Conservation (phyloP, 1,140 invertebrate species). For the Hormaphis cornu region DNA sequence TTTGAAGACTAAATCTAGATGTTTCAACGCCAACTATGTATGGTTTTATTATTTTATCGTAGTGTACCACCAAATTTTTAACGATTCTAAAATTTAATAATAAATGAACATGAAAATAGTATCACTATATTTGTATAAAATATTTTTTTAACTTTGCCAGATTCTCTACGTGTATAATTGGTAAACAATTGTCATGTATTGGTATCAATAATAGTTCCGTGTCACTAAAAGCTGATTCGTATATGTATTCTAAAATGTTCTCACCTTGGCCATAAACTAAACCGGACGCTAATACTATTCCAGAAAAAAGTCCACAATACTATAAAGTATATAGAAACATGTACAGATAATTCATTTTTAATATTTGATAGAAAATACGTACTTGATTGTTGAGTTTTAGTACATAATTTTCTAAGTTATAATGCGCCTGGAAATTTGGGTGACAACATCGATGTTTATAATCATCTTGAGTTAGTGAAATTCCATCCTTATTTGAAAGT, state of each 20-base stretch:
- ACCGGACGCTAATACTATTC: conserved; percentile 5
- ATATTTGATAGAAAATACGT: background rate
- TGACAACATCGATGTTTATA: conserved; percentile 11
- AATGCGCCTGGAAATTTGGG: background rate
- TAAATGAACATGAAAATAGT: background rate
- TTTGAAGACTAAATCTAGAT: background rate
- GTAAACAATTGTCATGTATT: conserved; percentile 3
- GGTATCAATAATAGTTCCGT: conserved; percentile 9
- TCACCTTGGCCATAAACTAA: conserved; percentile 21
- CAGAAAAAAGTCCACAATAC: conserved; percentile 14
- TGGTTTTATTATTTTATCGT: conserved; percentile 1
- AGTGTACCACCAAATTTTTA: background rate
- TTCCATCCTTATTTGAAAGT: background rate
- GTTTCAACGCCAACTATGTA: conserved; percentile 10
- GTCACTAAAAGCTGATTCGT: background rate
- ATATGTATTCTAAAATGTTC: conserved; percentile 3
- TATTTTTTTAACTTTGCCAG: background rate
- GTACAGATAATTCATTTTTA: background rate
- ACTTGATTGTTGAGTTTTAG: conserved; percentile 6
- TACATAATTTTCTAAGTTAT: conserved; percentile 14
- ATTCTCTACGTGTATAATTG: conserved; percentile 25
- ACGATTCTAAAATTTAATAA: conserved; percentile 20
- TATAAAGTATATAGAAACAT: background rate
- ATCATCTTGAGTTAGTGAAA: background rate
- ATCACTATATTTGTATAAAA: background rate